phyloP scores from a whole-genome alignment of 2,797 vertebrate genomes.

The Apodemus agrarius region DNA sequence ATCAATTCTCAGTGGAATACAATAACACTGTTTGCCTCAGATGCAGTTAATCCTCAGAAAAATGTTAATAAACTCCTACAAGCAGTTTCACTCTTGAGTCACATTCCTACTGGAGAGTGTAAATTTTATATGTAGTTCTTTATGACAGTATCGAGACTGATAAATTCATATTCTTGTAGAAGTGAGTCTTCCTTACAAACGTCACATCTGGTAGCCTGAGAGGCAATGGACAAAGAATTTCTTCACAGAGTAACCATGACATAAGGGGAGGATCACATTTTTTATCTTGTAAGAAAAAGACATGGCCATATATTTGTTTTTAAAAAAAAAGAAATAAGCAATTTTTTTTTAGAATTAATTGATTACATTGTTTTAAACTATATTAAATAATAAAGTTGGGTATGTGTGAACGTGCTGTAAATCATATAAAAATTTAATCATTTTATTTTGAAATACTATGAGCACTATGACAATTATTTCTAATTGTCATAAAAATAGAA shows the following conservation, averaged over 20 bases:
- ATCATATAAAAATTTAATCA: background rate
- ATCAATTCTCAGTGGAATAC: background rate
- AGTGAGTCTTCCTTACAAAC: background rate
- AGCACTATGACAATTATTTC: background rate
- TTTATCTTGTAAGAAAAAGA: slow-evolving; percentile 17
- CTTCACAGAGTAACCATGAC: background rate
- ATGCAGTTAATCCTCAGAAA: slow-evolving; percentile 27
- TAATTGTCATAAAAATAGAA: slow-evolving; percentile 8
- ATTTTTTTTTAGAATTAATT: slow-evolving; percentile 39
- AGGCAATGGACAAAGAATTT: background rate
- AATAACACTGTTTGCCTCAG: background rate
- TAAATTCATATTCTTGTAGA: slow-evolving; percentile 27
- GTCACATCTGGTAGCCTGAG: background rate
- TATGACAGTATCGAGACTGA: slow-evolving; percentile 2
- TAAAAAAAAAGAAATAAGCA: background rate
- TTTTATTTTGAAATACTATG: slow-evolving; percentile 23
- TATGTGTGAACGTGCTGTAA: background rate
- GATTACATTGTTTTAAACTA: background rate
- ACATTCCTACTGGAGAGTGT: background rate
- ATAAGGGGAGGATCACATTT: background rate
- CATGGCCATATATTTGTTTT: background rate
- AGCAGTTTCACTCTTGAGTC: background rate
- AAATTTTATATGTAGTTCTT: background rate
- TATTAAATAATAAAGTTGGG: background rate
- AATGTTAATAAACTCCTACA: background rate